Evolutionary conservation across 2,888 invertebrate species (phyloP), one percentile per base, ranked within the genome.

Genomic region (Dasypogon diadema): DNA sequence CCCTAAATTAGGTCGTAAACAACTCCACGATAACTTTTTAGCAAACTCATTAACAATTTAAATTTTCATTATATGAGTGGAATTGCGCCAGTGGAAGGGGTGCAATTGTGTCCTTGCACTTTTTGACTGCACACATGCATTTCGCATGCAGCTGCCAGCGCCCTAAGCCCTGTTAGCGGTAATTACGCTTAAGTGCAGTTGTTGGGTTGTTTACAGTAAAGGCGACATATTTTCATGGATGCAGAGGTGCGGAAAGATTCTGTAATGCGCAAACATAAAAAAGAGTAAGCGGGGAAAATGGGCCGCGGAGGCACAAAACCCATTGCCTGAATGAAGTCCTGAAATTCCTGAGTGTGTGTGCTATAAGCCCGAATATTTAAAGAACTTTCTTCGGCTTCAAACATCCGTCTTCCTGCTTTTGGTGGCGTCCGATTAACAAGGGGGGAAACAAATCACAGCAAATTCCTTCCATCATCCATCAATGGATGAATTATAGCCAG

Each of bases 1-100:
- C 58, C 60, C 22, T 76, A 74, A 76, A 76, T 76, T 76, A 76
- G 65, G 56, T 74, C 58, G 54, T 74, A 74, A 74, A 73, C 76
- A 74, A 65, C 58, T 68, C 74, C 73, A 65, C 68, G 74, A 76
- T 76, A 74, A 74, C 76, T 76, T 76, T 70, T 76, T 74, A 74
- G 74, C 58, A 74, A 76, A 76, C 74, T 76, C 76, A 76, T 76
- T 76, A 76, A 76, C 76, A 76, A 74, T 76, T 76, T 73, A 76
- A 68, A 74, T 74, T 76, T 76, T 76, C 74, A 76, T 76, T 74
- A 76, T 68, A 70, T 26, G 65, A 63, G 56, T 55, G 72, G 72
- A 54, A 42, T 12, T 42, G 42, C 42, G 42, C 72, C 60, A 21
- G 37, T 10, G 5, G 60, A 37, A n/a, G 37, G 18, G 10, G 37